These are phyloP conservation scores for Cryptotis parvus DNA, from an alignment of 2,113 vertebrate species.

Conservation along the genomic window DNA sequence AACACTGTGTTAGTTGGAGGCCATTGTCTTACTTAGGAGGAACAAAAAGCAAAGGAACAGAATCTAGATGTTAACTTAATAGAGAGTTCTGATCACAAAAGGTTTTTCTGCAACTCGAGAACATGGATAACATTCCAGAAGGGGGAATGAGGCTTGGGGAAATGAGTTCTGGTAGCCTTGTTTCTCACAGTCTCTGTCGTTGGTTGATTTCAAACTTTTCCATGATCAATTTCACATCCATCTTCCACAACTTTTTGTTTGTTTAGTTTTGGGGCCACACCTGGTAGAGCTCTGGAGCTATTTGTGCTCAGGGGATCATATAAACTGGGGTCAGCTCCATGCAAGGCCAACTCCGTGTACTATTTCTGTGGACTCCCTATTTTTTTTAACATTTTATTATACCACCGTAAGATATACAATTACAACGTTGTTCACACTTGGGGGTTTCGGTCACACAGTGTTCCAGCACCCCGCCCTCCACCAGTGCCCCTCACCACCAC, in stretches of 20 bases:
- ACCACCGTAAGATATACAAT: no score
- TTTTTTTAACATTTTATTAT: no score
- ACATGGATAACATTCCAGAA: not conserved
- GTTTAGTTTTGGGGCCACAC: not conserved
- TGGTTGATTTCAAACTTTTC: not conserved
- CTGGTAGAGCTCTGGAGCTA: not conserved
- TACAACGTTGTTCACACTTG: no score
- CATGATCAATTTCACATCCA: not conserved
- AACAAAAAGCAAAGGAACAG: not conserved
- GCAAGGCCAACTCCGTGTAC: no score
- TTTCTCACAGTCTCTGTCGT: not conserved
- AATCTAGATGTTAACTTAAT: not conserved
- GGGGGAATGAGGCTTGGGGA: not conserved
- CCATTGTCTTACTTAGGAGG: not conserved
- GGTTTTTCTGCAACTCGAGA: not conserved
- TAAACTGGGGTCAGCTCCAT: no score
- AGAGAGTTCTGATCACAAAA: not conserved
- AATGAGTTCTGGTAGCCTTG: not conserved
- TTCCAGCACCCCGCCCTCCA: no score
- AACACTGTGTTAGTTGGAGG: not conserved
- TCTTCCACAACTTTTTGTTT: not conserved
- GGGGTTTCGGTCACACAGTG: no score
- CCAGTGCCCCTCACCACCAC: no score
- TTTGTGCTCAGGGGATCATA: no score
- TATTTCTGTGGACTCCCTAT: no score